Conservation (phyloP, 2,113 vertebrate genomes). For the Sceloporus tristichus region DNA sequence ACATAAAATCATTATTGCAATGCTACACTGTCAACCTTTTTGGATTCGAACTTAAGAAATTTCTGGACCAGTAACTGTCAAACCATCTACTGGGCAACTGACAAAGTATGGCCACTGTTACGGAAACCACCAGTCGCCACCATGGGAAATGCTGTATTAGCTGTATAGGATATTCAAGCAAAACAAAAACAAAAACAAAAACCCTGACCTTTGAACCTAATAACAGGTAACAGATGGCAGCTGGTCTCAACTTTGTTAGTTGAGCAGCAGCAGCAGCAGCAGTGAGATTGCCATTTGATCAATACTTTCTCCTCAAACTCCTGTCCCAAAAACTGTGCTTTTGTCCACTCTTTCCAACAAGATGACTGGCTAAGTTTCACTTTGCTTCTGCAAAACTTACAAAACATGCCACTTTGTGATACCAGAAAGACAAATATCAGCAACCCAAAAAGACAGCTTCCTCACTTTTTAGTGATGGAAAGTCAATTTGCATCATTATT, state of each 20-base stretch:
- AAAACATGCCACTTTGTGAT: background rate
- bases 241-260: background rate
- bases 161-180: background rate
- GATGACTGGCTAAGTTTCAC: conserved; percentile 20
- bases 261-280: background rate
- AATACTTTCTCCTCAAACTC: background rate
- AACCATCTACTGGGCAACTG: too few relatives aligned
- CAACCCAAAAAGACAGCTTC: conserved; percentile 50
- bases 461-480: conserved; percentile 67
- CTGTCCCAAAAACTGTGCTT: background rate
- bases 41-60: too few relatives aligned
- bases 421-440: background rate
- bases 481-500: conserved; percentile 78
- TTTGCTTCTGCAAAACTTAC: conserved; percentile 14
- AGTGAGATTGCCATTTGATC: conserved; percentile 27
- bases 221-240: background rate
- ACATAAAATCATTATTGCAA: too few relatives aligned
- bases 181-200: background rate
- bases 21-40: too few relatives aligned
- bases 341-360: background rate
- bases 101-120: too few relatives aligned
- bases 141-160: background rate
- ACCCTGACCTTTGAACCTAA: background rate
- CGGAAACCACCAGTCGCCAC: background rate
- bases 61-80: too few relatives aligned